phyloP scores from a whole-genome alignment of 2,113 vertebrate genomes.

The Calidris pugnax region DNA sequence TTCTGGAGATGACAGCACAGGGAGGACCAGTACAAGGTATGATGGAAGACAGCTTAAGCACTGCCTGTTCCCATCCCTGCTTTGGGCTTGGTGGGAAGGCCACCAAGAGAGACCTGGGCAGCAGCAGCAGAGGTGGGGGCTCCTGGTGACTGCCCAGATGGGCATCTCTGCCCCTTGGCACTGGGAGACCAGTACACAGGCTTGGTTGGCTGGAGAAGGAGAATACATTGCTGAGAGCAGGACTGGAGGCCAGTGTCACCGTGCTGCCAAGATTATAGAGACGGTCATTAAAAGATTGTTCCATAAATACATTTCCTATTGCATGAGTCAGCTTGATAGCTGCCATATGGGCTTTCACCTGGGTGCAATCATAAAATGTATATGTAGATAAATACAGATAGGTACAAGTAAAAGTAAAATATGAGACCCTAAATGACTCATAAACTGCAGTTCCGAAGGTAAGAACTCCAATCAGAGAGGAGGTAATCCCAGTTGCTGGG shows the following conservation, averaged over 20 bases:
- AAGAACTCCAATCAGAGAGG: background rate
- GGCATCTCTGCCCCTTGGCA: background rate
- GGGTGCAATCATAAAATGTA: background rate
- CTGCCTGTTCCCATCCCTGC: background rate
- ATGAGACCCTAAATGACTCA: background rate
- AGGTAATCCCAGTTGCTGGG: background rate
- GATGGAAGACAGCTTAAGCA: background rate
- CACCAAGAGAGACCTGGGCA: background rate
- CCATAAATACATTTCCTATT: background rate
- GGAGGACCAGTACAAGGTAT: background rate
- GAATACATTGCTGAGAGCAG: background rate
- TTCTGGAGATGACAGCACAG: background rate
- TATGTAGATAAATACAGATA: background rate
- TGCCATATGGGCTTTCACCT: conserved; percentile 8
- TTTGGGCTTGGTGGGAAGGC: background rate
- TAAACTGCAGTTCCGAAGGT: background rate
- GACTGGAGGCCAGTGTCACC: background rate
- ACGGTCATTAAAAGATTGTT: background rate
- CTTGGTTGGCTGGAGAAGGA: background rate
- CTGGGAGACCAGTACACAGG: background rate
- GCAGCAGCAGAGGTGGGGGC: background rate
- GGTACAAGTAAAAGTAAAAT: background rate
- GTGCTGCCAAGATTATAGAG: background rate
- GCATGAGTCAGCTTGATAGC: conserved; percentile 20
- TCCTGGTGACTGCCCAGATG: background rate